A percentile compares a stretch with the other conserved stretches of the same genome.
Evolutionary conservation across 2,113 vertebrate species (phyloP).

Genomic region (Boleophthalmus pectinirostris): DNA sequence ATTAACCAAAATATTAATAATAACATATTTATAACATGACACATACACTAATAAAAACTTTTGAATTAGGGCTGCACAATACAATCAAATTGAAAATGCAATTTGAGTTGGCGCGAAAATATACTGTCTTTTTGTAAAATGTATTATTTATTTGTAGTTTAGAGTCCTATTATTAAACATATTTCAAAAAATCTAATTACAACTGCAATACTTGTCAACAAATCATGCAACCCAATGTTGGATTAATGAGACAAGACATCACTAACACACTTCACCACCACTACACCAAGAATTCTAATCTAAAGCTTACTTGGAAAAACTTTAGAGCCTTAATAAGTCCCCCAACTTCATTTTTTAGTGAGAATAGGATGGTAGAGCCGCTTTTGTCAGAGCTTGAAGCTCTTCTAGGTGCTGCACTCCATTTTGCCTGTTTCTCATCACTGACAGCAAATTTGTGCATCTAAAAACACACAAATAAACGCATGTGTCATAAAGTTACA

Average conservation of each 20-base stretch:
- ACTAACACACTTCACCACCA: not conserved
- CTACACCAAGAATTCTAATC: not conserved
- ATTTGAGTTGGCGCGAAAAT: no score
- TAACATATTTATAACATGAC: not conserved
- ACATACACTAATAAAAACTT: not conserved
- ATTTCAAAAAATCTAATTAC: no score
- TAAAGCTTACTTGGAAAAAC: constrained; percentile 83
- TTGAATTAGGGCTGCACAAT: not conserved
- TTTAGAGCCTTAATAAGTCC: constrained; percentile 87
- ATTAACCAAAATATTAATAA: not conserved
- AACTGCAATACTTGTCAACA: no score
- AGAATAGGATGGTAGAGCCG: constrained; percentile 84
- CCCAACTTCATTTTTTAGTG: constrained; percentile 89
- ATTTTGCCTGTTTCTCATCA: constrained; percentile 75
- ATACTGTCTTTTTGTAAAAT: no score
- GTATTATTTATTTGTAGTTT: no score
- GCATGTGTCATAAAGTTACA: not conserved
- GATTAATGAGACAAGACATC: not conserved
- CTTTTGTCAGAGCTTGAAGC: constrained; percentile 63
- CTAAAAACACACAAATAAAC: constrained; percentile 40
- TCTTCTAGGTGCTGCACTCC: constrained; percentile 22
- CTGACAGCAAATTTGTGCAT: constrained; percentile 69
- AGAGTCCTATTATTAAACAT: no score
- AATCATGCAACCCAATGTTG: no score
- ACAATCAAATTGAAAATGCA: no score